Conservation (phyloP, 1,140 invertebrate species). For the Tyrophagus putrescentiae region DNA sequence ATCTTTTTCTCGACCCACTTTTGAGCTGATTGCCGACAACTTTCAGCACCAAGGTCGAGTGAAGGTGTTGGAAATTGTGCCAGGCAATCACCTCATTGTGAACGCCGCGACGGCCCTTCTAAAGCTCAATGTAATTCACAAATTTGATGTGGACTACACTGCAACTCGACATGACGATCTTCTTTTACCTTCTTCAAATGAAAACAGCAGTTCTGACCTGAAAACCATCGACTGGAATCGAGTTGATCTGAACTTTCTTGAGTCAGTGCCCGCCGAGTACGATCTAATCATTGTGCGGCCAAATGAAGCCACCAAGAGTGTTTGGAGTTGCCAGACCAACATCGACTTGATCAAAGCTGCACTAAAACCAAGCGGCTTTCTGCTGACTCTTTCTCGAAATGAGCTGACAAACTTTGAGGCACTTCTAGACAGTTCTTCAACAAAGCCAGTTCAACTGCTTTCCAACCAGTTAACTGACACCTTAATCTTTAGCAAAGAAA, state of each 20-base stretch:
- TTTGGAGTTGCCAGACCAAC: no score
- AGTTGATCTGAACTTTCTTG: background rate
- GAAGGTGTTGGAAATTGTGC: background rate
- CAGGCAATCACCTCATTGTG: background rate
- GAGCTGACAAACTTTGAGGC: background rate
- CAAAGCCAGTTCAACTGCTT: background rate
- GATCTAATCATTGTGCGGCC: background rate
- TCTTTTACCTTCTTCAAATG: background rate
- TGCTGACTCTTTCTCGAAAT: background rate
- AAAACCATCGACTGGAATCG: conserved; percentile 17
- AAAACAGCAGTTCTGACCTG: background rate
- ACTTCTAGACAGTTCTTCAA: background rate
- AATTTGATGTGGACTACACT: conserved; percentile 6
- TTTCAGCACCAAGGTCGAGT: background rate
- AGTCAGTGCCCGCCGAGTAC: background rate
- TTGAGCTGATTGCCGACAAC: conserved; percentile 11
- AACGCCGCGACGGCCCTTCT: background rate
- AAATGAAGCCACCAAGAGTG: background rate
- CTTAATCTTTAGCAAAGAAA: background rate
- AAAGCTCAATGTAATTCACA: background rate
- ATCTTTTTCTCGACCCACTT: background rate
- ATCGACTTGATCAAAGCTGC: no score
- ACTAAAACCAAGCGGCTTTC: background rate
- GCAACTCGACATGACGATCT: background rate
- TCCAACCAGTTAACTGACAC: background rate